A percentile compares a stretch with the other conserved stretches of the same genome.
phyloP scores from a whole-genome alignment of 2,888 invertebrate species.

The Erebia ligea region DNA sequence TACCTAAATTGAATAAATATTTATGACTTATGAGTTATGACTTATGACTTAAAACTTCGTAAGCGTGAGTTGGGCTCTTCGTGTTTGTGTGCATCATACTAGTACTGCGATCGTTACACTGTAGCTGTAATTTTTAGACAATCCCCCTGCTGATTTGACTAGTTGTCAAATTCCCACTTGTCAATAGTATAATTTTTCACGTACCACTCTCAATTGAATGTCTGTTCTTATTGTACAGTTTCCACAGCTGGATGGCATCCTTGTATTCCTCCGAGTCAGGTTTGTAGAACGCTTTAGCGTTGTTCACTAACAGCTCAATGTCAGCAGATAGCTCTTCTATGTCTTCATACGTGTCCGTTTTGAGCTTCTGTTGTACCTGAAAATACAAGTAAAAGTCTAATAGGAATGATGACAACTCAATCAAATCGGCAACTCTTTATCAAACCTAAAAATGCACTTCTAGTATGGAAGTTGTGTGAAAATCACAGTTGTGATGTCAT shows the following conservation, averaged over 20 bases:
- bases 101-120: no score
- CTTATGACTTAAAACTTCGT: no score
- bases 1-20: no score
- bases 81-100: no score
- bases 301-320: slow-evolving; percentile 94
- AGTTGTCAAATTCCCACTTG: not conserved
- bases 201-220: slow-evolving; percentile 70
- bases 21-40: no score
- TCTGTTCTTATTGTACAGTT: slow-evolving; percentile 86
- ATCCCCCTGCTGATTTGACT: not conserved
- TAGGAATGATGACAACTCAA: no score
- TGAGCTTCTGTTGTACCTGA: slow-evolving; percentile 96
- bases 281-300: slow-evolving; percentile 98
- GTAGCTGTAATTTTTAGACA: no score
- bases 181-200: not conserved
- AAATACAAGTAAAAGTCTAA: slow-evolving; percentile 10
- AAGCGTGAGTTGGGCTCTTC: no score
- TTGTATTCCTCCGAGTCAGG: slow-evolving; percentile 92
- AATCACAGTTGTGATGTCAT: no score
- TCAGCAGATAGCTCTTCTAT: slow-evolving; percentile 95
- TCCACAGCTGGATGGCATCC: slow-evolving; percentile 95
- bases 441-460: no score
- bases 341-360: slow-evolving; percentile 98
- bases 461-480: no score
- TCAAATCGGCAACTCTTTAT: no score